Evolutionary conservation across 2,888 invertebrate genomes (phyloP).

Genomic region (Luperina nickerlii): DNA sequence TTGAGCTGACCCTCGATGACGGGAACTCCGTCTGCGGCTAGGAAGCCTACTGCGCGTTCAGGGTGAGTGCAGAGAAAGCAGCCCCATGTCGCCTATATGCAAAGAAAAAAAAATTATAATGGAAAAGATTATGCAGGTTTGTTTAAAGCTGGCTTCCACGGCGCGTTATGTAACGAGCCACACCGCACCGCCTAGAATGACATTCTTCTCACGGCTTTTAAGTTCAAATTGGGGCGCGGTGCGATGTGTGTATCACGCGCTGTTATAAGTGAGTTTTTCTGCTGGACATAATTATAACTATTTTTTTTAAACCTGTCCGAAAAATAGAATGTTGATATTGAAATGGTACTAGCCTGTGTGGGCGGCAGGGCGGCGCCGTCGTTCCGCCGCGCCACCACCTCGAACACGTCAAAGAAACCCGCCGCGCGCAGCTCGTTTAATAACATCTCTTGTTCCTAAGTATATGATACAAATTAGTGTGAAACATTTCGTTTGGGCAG

Average conservation of each 20-base stretch:
- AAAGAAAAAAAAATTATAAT: not conserved
- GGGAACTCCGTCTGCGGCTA: slow-evolving; percentile 94
- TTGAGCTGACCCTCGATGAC: slow-evolving; percentile 92
- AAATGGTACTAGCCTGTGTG: slow-evolving; percentile 63
- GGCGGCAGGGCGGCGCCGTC: slow-evolving; percentile 69
- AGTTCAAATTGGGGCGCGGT: no score
- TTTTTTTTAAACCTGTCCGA: no score
- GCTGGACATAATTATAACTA: no score
- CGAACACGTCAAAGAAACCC: slow-evolving; percentile 98
- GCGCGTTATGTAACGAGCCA: no score
- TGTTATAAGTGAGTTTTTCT: no score
- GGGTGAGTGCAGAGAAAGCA: slow-evolving; percentile 98
- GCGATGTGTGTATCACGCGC: no score
- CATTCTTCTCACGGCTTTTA: no score
- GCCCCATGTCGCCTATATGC: slow-evolving; percentile 92
- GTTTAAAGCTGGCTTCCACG: not conserved
- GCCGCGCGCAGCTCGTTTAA: slow-evolving; percentile 96
- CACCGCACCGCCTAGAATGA: no score
- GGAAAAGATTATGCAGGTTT: not conserved
- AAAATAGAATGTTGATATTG: not conserved
- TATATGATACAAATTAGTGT: not conserved
- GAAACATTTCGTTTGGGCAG: not conserved
- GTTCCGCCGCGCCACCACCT: slow-evolving; percentile 91
- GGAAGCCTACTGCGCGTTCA: slow-evolving; percentile 95
- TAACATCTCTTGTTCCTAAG: slow-evolving; percentile 95